Conservation (phyloP, 2,797 vertebrate species). For the Lagodon rhomboides region DNA sequence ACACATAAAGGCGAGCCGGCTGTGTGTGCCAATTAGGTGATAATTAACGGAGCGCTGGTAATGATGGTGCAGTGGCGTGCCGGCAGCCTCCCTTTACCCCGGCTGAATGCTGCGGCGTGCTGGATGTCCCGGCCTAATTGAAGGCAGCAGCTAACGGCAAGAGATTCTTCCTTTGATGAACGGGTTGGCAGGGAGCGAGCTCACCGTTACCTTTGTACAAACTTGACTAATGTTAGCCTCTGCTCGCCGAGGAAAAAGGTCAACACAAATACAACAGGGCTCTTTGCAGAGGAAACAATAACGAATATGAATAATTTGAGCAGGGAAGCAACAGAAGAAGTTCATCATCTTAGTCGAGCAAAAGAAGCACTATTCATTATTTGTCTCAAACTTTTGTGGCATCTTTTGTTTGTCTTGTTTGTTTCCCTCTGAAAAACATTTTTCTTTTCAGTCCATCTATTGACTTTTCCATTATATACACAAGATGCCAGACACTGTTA, state of each 20-base stretch:
- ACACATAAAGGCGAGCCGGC: conserved; percentile 77
- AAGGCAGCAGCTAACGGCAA: conserved; percentile 69
- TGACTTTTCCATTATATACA: not conserved
- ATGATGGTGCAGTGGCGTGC: conserved; percentile 86
- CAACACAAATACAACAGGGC: conserved; percentile 66
- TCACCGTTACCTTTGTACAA: conserved; percentile 71
- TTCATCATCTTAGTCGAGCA: conserved; percentile 25
- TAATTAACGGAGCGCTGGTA: conserved; percentile 92
- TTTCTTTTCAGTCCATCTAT: not conserved
- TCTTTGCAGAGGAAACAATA: conserved; percentile 50
- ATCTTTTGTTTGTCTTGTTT: not conserved
- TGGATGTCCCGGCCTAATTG: conserved; percentile 89
- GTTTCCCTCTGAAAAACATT: not conserved
- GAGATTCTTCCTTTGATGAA: conserved; percentile 93
- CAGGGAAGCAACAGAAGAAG: conserved; percentile 27
- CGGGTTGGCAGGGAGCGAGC: conserved; percentile 92
- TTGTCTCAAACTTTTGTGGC: not conserved
- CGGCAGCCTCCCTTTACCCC: conserved; percentile 87
- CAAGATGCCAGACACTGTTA: not conserved
- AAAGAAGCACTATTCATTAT: conserved; percentile 16
- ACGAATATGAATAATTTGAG: conserved; percentile 53
- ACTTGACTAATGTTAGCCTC: conserved; percentile 52
- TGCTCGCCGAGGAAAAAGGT: conserved; percentile 76
- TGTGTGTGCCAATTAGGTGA: conserved; percentile 89
- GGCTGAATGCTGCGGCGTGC: conserved; percentile 83